Evolutionary conservation across 2,888 invertebrate genomes (phyloP).

Genomic region (Halocaridina rubra): DNA sequence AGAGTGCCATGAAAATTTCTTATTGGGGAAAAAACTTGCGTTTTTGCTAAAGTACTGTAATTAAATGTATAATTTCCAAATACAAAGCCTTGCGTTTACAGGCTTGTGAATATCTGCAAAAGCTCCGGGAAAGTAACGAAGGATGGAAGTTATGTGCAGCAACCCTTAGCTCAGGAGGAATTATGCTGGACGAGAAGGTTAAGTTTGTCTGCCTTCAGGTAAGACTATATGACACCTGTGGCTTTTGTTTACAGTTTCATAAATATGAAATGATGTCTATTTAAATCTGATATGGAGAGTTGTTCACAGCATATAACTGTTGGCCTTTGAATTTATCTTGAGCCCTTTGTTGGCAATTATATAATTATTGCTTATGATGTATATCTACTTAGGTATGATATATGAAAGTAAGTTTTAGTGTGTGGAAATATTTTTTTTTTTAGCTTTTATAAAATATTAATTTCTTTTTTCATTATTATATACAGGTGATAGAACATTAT

Average conservation of each 20-base stretch:
- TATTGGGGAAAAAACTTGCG: background rate
- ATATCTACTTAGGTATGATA: background rate
- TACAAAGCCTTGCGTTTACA: background rate
- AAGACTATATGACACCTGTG: no score
- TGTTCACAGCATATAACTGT: no score
- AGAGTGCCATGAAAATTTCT: no score
- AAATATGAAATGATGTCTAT: background rate
- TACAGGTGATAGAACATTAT: slow-evolving; percentile 55
- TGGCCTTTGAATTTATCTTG: background rate
- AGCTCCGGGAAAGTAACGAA: slow-evolving; percentile 40
- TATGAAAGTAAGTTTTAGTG: background rate
- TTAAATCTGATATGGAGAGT: background rate
- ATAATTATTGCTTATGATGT: background rate
- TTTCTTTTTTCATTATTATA: background rate
- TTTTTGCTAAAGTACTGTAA: background rate
- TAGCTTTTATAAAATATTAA: background rate
- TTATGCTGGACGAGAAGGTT: slow-evolving; percentile 49
- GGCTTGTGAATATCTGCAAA: slow-evolving; percentile 55
- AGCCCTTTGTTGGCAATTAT: background rate
- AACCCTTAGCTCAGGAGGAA: slow-evolving; percentile 34
- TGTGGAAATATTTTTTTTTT: background rate
- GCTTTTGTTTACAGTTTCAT: no score
- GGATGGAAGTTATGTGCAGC: slow-evolving; percentile 57
- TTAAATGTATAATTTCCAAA: no score
- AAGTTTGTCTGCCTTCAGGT: slow-evolving; percentile 49